phyloP scores from a whole-genome alignment of 2,797 vertebrate genomes.

The Phylloscopus collybita region DNA sequence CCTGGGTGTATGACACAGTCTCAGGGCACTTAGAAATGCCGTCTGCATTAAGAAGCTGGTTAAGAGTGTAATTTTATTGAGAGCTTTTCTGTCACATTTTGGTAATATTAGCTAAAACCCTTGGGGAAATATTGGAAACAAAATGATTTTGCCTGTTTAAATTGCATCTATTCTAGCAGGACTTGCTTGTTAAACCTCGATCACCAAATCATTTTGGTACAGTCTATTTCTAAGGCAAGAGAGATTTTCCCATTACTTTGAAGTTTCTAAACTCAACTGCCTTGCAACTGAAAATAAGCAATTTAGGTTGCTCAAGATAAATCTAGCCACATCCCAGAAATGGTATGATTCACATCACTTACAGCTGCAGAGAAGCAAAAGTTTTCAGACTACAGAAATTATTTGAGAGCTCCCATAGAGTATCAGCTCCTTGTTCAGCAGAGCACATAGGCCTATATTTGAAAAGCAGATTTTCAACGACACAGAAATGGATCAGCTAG shows the following conservation, averaged over 20 bases:
- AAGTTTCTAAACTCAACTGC: neutral
- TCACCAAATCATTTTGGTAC: neutral
- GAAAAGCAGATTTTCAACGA: neutral
- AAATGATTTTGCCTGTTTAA: neutral
- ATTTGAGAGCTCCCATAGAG: neutral
- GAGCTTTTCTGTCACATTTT: slow-evolving; percentile 2
- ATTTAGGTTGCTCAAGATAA: neutral
- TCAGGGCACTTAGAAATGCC: neutral
- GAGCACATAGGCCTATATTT: neutral
- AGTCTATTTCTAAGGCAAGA: neutral
- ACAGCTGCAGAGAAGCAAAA: neutral
- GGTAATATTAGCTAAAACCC: neutral
- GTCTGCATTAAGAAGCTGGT: neutral
- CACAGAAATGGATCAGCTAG: neutral
- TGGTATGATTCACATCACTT: neutral
- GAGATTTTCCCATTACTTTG: neutral
- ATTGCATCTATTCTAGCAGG: neutral
- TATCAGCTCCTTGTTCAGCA: neutral
- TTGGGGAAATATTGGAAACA: neutral
- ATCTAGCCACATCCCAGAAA: neutral
- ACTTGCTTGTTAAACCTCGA: neutral
- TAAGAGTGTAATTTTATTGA: neutral
- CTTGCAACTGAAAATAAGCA: neutral
- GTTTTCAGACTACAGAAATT: neutral
- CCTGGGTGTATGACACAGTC: neutral